These are phyloP conservation scores for Oreochromis grahami DNA, from an alignment of 2,797 vertebrate species.

Conservation along the genomic window DNA sequence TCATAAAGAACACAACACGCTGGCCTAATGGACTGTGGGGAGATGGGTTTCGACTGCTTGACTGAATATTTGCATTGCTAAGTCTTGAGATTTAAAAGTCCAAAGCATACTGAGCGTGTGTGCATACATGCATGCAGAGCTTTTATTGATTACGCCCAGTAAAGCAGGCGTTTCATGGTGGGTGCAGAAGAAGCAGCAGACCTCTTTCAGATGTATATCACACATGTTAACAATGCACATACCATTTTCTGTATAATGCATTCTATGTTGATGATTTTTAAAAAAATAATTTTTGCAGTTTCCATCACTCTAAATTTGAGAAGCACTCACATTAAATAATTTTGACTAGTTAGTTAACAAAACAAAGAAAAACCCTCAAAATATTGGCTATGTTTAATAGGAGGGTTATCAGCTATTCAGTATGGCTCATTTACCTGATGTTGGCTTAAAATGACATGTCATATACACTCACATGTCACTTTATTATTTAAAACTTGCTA, in stretches of 20 bases:
- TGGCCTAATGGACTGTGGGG: slow-evolving; percentile 48
- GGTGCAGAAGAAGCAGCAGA: neutral
- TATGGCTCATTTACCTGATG: neutral
- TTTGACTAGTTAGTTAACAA: neutral
- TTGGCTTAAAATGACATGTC: neutral
- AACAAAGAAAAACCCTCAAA: neutral
- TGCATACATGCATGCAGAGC: neutral
- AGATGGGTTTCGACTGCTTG: slow-evolving; percentile 21
- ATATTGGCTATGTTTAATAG: neutral
- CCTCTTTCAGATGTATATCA: neutral
- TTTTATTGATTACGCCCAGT: neutral
- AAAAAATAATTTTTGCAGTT: accelerated
- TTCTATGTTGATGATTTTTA: neutral
- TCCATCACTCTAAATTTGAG: neutral
- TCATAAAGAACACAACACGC: slow-evolving; percentile 32
- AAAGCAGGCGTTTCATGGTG: neutral
- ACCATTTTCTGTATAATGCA: neutral
- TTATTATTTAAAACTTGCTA: neutral
- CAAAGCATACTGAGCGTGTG: neutral
- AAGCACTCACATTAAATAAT: neutral
- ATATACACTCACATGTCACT: neutral
- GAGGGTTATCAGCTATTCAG: neutral
- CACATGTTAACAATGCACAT: neutral
- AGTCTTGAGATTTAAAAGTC: slow-evolving; percentile 7
- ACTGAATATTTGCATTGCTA: slow-evolving; percentile 19